phyloP scores from a whole-genome alignment of 2,113 vertebrate species.

The Sterrhoptilus dennistouni region DNA sequence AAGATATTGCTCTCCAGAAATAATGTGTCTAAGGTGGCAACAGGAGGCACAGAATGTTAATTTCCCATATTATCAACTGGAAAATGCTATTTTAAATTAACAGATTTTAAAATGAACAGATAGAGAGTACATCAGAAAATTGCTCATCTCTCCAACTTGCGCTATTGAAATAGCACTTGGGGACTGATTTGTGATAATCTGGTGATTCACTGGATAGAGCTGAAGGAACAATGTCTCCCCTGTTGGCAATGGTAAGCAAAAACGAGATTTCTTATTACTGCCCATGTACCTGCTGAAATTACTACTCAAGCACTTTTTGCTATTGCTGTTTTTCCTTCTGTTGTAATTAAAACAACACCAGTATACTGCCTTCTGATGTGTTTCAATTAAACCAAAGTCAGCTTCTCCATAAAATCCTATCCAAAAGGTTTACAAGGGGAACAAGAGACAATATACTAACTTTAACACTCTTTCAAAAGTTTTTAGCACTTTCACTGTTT shows the following conservation, averaged over 20 bases:
- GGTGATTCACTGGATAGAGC: constrained; percentile 2
- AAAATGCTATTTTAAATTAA: not conserved
- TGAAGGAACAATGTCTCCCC: constrained; percentile 12
- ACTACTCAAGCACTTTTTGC: not conserved
- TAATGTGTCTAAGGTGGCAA: not conserved
- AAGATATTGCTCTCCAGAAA: not conserved
- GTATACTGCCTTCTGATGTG: not conserved
- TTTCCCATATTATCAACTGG: not conserved
- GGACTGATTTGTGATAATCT: constrained; percentile 7
- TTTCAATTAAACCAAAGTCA: constrained; percentile 23
- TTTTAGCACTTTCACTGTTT: not conserved
- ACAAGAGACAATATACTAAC: not conserved
- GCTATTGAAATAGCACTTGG: not conserved
- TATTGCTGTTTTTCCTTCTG: constrained; percentile 9
- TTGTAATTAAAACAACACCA: constrained; percentile 43
- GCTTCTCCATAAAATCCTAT: not conserved
- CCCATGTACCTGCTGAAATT: constrained; percentile 22
- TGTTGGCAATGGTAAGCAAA: constrained; percentile 19
- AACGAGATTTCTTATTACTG: constrained; percentile 37
- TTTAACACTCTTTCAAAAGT: not conserved
- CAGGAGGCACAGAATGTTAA: not conserved
- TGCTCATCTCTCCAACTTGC: not conserved
- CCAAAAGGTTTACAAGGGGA: not conserved
- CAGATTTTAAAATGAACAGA: not conserved
- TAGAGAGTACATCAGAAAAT: not conserved